Conservation (phyloP, 2,888 invertebrate genomes). For the Heteropelma amictum region DNA sequence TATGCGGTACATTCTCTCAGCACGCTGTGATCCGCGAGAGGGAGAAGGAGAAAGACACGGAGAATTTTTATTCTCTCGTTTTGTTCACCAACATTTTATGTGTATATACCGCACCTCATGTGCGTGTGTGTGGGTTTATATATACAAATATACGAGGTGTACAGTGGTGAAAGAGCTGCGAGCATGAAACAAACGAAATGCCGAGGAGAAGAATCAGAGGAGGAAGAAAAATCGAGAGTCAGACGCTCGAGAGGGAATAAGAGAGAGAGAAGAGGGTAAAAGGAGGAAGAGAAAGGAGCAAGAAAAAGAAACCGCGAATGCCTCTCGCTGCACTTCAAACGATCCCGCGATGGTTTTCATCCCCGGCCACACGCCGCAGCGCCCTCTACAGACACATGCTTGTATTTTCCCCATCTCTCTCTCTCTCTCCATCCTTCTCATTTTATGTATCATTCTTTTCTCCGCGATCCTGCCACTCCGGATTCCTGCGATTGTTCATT, state of each 20-base stretch:
- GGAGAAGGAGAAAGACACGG: slow-evolving; percentile 46
- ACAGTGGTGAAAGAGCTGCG: slow-evolving; percentile 60
- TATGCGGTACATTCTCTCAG: slow-evolving; percentile 48
- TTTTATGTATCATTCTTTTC: slow-evolving; percentile 1
- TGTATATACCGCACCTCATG: too few relatives aligned
- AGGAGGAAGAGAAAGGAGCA: slow-evolving; percentile 32
- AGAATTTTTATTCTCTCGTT: slow-evolving; percentile 35
- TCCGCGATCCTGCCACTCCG: slow-evolving; percentile 66
- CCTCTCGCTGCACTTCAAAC: slow-evolving; percentile 74
- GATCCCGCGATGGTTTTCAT: slow-evolving; percentile 71
- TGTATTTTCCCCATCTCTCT: slow-evolving; percentile 4
- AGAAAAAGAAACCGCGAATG: slow-evolving; percentile 60
- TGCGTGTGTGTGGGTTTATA: too few relatives aligned
- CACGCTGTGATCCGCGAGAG: slow-evolving; percentile 44
- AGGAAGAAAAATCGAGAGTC: slow-evolving; percentile 35
- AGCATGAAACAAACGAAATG: slow-evolving; percentile 67
- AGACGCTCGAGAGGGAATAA: slow-evolving; percentile 16
- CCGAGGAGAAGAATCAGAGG: slow-evolving; percentile 59
- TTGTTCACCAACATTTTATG: neutral
- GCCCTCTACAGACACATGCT: slow-evolving; percentile 16
- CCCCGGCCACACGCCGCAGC: slow-evolving; percentile 62
- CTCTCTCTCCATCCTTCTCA: slow-evolving; percentile 13
- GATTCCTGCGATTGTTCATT: slow-evolving; percentile 78
- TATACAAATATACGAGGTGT: neutral
- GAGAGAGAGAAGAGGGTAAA: slow-evolving; percentile 23